Percentiles rank a stretch among this genome's conserved stretches.
Evolutionary conservation across 2,888 invertebrate genomes (phyloP).

Genomic region (Microctonus aethiopoides): DNA sequence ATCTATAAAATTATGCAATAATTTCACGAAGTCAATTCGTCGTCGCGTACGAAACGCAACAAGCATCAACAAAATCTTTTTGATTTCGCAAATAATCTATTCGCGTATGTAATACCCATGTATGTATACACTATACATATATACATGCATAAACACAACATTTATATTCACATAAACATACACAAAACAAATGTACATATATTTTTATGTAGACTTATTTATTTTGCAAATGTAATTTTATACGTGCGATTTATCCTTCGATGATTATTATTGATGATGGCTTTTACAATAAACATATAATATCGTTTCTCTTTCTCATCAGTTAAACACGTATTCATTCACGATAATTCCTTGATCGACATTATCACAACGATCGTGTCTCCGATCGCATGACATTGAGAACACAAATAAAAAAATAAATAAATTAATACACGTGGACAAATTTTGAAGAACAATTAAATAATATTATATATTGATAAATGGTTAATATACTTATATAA

Average conservation of each 20-base stretch:
- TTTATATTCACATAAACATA: no score
- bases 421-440: constrained; percentile 12
- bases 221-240: no score
- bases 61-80: constrained; percentile 28
- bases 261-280: constrained; percentile 2
- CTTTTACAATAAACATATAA: not conserved
- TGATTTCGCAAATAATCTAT: constrained; percentile 29
- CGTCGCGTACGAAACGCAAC: constrained; percentile 19
- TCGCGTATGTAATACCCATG: not conserved
- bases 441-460: constrained; percentile 9
- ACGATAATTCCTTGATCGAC: not conserved
- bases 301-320: not conserved
- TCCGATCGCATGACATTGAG: constrained; percentile 5
- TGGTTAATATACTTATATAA: not conserved
- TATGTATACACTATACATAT: not conserved
- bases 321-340: not conserved
- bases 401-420: not conserved
- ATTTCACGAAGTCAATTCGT: not conserved
- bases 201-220: not conserved
- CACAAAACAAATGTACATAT: no score
- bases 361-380: not conserved
- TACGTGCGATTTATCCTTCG: not conserved
- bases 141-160: no score
- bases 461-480: not conserved
- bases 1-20: not conserved